phyloP scores from a whole-genome alignment of 2,888 invertebrate genomes.

The Apamea monoglypha region DNA sequence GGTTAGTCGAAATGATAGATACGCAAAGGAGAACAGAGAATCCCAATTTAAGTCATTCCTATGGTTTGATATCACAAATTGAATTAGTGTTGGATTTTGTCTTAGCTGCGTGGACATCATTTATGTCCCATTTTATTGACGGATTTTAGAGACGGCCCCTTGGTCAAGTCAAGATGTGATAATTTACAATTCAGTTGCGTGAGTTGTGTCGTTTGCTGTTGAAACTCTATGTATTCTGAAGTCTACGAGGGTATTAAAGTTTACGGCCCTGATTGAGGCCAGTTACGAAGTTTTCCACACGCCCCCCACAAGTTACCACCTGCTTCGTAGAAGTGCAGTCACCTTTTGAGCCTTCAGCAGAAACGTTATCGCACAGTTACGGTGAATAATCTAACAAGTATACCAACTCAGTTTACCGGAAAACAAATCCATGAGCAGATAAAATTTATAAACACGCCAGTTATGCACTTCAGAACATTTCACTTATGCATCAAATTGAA shows the following conservation, averaged over 20 bases:
- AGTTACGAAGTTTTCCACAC: constrained; percentile 79
- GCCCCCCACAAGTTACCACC: constrained; percentile 72
- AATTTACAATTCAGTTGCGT: background rate
- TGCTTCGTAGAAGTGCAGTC: constrained; percentile 85
- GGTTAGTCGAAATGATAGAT: constrained; percentile 5
- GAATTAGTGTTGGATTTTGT: background rate
- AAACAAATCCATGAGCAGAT: constrained; percentile 10
- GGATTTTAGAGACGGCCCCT: too few species aligned
- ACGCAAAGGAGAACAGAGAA: constrained; percentile 23
- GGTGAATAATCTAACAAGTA: constrained; percentile 36
- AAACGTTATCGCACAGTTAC: constrained; percentile 49
- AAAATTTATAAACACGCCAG: constrained; percentile 15
- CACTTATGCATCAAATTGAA: constrained; percentile 5
- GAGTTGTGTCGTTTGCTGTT: constrained; percentile 8
- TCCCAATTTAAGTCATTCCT: background rate
- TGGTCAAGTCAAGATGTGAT: background rate
- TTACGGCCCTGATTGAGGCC: constrained; percentile 74
- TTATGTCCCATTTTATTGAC: background rate
- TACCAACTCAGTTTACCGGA: constrained; percentile 12
- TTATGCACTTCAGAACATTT: constrained; percentile 14
- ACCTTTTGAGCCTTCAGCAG: constrained; percentile 74
- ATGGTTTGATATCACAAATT: background rate
- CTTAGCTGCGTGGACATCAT: too few species aligned
- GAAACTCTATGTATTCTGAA: constrained; percentile 66
- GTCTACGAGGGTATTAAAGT: constrained; percentile 77